A percentile compares a stretch with the other conserved stretches of the same genome.
Evolutionary conservation across 2,797 vertebrate genomes (phyloP).

Genomic region (Pyrrhura leucotis): DNA sequence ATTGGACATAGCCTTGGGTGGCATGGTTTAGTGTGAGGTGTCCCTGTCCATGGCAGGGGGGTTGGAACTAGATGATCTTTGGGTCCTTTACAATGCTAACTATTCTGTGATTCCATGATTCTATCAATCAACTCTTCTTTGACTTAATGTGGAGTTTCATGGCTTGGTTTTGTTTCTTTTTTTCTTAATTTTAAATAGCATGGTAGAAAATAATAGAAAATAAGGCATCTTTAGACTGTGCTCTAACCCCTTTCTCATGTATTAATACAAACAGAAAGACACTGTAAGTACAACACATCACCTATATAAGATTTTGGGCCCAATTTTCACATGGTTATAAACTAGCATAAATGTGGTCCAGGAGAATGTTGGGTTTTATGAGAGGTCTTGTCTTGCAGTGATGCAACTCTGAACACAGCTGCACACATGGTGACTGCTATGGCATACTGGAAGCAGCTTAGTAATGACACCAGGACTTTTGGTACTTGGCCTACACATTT

Average conservation of each 20-base stretch:
- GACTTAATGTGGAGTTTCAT: neutral
- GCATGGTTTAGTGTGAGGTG: too few relatives aligned
- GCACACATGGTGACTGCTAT: neutral
- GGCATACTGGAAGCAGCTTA: neutral
- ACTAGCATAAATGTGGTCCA: neutral
- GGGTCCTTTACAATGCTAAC: too few relatives aligned
- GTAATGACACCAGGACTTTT: neutral
- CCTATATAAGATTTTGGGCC: neutral
- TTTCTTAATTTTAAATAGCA: neutral
- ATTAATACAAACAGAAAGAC: neutral
- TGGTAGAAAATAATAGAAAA: neutral
- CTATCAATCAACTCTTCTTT: neutral
- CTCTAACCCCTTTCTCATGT: neutral
- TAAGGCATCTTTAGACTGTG: neutral
- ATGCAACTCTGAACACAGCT: neutral
- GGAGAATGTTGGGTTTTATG: neutral
- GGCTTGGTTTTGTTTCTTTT: accelerated
- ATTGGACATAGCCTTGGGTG: too few relatives aligned
- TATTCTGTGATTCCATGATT: too few relatives aligned
- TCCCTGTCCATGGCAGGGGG: too few relatives aligned
- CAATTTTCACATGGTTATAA: neutral
- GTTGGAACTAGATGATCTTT: too few relatives aligned
- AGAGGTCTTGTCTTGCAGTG: neutral
- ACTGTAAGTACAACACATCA: neutral
- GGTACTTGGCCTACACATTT: neutral